A percentile compares a stretch with the other conserved stretches of the same genome.
phyloP scores from a whole-genome alignment of 2,888 invertebrate genomes.

The Argynnis bischoffii region DNA sequence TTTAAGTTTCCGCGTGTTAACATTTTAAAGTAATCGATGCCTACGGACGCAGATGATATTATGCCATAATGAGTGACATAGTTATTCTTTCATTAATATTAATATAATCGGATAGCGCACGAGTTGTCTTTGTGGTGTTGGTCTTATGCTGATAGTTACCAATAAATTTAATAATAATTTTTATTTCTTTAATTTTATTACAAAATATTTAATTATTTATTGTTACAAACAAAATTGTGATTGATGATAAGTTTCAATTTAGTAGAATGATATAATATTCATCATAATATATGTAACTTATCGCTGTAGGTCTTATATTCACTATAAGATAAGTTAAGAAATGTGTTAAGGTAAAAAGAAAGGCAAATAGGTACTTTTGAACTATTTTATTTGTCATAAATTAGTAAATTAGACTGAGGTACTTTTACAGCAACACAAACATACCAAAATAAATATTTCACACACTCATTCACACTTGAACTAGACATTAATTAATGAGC shows the following conservation, averaged over 20 bases:
- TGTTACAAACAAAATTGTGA: neutral
- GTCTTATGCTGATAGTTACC: slow-evolving; percentile 52
- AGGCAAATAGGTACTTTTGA: slow-evolving; percentile 43
- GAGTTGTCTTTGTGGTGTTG: slow-evolving; percentile 56
- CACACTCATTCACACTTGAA: slow-evolving; percentile 48
- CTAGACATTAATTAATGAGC: slow-evolving; percentile 49
- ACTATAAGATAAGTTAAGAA: neutral
- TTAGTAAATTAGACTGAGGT: slow-evolving; percentile 67
- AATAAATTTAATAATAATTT: slow-evolving; percentile 6
- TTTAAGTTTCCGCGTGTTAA: slow-evolving; percentile 58
- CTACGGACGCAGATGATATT: slow-evolving; percentile 62
- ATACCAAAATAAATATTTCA: slow-evolving; percentile 48
- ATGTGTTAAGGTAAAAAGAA: neutral
- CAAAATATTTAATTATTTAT: neutral
- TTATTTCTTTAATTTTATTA: neutral
- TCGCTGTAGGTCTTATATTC: too few relatives aligned
- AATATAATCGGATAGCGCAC: slow-evolving; percentile 59
- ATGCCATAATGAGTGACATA: slow-evolving; percentile 69
- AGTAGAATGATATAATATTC: too few relatives aligned
- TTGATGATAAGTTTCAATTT: neutral
- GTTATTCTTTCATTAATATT: slow-evolving; percentile 71
- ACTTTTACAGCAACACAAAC: slow-evolving; percentile 59
- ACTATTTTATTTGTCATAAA: slow-evolving; percentile 43
- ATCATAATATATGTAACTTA: too few relatives aligned
- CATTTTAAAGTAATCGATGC: slow-evolving; percentile 70